Base-by-base conservation (phyloP, 2,888 invertebrate species). In the Steinernema carpocapsae region DNA sequence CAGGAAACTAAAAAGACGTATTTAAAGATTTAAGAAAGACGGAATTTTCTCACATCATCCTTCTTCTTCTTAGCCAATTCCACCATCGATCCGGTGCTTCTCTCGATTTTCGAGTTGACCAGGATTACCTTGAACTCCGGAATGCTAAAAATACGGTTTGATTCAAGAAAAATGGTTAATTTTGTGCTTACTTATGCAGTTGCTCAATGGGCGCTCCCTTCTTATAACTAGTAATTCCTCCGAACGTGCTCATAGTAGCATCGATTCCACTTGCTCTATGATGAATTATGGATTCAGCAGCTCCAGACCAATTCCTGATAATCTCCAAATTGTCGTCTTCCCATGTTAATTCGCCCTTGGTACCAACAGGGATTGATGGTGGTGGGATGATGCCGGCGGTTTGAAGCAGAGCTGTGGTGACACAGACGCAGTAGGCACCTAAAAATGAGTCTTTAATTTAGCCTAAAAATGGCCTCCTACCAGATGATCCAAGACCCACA, bases 181-280 rank as follows among this genome's bases (percentile, higher is more conserved):
- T 29, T 32, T 43, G 10, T 12, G 26, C 51, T 29, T 72, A 48
- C 37, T 46, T 52, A 29, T 72, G 51, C 26, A 48, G 46, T 19
- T 72, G 56, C 10, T 24, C 72, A 42, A 42, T 73, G 29, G 45
- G 43, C 51, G 45, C 19, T 14, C 29, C 51, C n/a, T 22, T 10
- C 10, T 32, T 10, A n/a, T 43, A n/a, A 14, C 22, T 72, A 29
- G 29, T 17, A 1, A 73, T 77, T 78, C 73, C 79, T 88, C 97
- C 97, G 88, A 92, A 94, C 0, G 95, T 94, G 86, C 94, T 94
- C 0, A 95, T 92, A 0, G 93, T 92, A 88, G 96, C 97, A 89
- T 97, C 97, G 78, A 97, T 91, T 1, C 97, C 97, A 42, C 96
- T 97, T 0, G 97, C 95, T 72, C 91, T 92, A 0, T 95, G 95